phyloP scores from a whole-genome alignment of 2,888 invertebrate genomes.

The Syritta pipiens region DNA sequence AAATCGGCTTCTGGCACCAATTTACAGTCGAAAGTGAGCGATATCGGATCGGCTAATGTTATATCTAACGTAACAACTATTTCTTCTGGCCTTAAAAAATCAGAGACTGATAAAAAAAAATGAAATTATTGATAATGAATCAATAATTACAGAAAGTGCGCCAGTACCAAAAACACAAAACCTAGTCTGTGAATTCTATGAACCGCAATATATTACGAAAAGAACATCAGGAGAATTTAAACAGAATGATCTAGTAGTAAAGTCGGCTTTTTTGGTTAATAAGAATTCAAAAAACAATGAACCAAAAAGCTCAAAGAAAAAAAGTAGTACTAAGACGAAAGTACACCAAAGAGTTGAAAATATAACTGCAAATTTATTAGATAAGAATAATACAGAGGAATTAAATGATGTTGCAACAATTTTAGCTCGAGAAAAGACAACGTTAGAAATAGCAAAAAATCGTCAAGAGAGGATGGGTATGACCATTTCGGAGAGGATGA shows the following conservation, averaged over 20 bases:
- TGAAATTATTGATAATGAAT: slow-evolving; percentile 35
- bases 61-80: too few species aligned
- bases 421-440: slow-evolving; percentile 75
- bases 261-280: slow-evolving; percentile 76
- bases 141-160: slow-evolving; percentile 38
- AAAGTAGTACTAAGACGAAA: too few species aligned
- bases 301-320: slow-evolving; percentile 42
- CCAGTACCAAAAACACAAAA: slow-evolving; percentile 74
- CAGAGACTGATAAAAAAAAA: neutral
- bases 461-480: slow-evolving; percentile 88
- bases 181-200: slow-evolving; percentile 75
- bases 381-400: slow-evolving; percentile 78
- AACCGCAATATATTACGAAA: slow-evolving; percentile 74
- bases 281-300: slow-evolving; percentile 74
- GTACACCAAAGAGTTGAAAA: slow-evolving; percentile 43
- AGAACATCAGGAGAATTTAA: slow-evolving; percentile 75
- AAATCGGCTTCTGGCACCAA: too few species aligned
- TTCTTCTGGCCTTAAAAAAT: too few species aligned
- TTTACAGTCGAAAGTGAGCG: too few species aligned
- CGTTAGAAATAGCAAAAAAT: slow-evolving; percentile 84
- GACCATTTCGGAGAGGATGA: slow-evolving; percentile 94
- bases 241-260: slow-evolving; percentile 71
- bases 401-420: slow-evolving; percentile 79
- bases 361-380: slow-evolving; percentile 77
- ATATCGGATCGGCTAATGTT: too few species aligned